Conservation (phyloP, 2,888 invertebrate species). For the Cosmia trapezina region DNA sequence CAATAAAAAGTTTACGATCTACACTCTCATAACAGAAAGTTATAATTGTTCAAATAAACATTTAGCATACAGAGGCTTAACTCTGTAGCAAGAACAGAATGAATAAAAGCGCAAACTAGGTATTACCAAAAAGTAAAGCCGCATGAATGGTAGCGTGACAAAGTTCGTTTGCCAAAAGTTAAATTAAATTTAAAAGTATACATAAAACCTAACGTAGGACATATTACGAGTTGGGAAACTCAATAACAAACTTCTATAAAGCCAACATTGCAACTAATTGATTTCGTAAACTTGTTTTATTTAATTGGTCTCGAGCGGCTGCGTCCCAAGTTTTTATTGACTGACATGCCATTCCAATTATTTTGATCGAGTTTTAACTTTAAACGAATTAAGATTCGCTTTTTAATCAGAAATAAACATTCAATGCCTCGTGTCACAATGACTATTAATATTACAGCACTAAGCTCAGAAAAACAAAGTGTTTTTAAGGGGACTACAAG, state of each 20-base stretch:
- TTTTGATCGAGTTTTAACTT: conserved; percentile 68
- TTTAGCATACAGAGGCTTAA: conserved; percentile 20
- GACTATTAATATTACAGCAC: conserved; percentile 41
- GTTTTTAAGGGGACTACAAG: not conserved
- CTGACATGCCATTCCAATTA: conserved; percentile 74
- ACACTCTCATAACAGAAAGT: conserved; percentile 38
- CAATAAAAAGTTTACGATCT: conserved; percentile 51
- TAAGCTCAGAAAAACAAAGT: conserved; percentile 13
- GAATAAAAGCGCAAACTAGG: conserved; percentile 39
- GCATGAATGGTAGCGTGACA: conserved; percentile 16
- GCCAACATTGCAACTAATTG: conserved; percentile 85
- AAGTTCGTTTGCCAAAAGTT: conserved; percentile 48
- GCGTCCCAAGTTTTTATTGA: conserved; percentile 79
- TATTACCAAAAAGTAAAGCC: conserved; percentile 36
- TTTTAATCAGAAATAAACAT: conserved; percentile 57
- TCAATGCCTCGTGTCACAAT: conserved; percentile 24
- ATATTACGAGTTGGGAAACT: conserved; percentile 80
- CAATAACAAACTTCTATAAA: conserved; percentile 82
- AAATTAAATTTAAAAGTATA: conserved; percentile 62
- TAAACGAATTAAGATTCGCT: conserved; percentile 58
- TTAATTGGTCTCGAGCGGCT: conserved; percentile 80
- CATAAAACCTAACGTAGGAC: conserved; percentile 66
- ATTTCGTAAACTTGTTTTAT: conserved; percentile 85
- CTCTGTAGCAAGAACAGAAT: conserved; percentile 27
- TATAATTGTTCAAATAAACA: conserved; percentile 42